Percentiles rank a stretch among this genome's conserved stretches.
Evolutionary conservation across 2,888 invertebrate genomes (phyloP).

Genomic region (Acrocyrtus sp.): DNA sequence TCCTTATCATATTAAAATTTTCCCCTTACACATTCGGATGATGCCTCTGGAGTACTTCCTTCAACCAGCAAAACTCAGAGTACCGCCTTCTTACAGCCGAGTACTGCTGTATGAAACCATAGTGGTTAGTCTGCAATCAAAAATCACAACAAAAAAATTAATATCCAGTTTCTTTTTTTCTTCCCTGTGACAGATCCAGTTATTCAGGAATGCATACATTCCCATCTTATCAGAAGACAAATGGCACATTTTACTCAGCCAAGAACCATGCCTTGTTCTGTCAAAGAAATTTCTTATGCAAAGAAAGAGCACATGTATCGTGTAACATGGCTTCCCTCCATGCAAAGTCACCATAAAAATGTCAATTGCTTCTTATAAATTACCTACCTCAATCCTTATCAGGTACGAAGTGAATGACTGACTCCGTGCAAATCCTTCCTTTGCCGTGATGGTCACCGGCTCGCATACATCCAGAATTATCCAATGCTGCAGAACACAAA

Average conservation of each 20-base stretch:
- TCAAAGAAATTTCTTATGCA: neutral
- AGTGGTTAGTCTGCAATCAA: conserved; percentile 58
- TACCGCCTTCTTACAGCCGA: conserved; percentile 59
- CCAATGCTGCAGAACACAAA: conserved; percentile 48
- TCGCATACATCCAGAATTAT: conserved; percentile 60
- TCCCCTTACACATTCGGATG: conserved; percentile 59
- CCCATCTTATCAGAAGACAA: neutral
- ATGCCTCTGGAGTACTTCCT: conserved; percentile 50
- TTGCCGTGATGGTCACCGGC: conserved; percentile 62
- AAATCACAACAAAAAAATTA: conserved; percentile 13
- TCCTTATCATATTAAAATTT: neutral
- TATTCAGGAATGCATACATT: neutral
- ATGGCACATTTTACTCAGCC: neutral
- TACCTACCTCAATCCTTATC: conserved; percentile 61
- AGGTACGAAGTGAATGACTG: conserved; percentile 59
- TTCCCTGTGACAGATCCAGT: conserved; percentile 12
- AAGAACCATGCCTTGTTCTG: neutral
- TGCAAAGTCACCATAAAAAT: conserved; percentile 13
- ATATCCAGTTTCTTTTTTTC: conserved; percentile 1
- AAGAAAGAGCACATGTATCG: neutral
- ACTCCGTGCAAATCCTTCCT: conserved; percentile 46
- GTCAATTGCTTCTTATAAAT: conserved; percentile 18
- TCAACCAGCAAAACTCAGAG: conserved; percentile 61
- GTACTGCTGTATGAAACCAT: conserved; percentile 49
- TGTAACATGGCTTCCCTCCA: neutral